A percentile compares a stretch with the other conserved stretches of the same genome.
Conservation (phyloP, 2,113 vertebrate species). For the Apodemus sylvaticus region DNA sequence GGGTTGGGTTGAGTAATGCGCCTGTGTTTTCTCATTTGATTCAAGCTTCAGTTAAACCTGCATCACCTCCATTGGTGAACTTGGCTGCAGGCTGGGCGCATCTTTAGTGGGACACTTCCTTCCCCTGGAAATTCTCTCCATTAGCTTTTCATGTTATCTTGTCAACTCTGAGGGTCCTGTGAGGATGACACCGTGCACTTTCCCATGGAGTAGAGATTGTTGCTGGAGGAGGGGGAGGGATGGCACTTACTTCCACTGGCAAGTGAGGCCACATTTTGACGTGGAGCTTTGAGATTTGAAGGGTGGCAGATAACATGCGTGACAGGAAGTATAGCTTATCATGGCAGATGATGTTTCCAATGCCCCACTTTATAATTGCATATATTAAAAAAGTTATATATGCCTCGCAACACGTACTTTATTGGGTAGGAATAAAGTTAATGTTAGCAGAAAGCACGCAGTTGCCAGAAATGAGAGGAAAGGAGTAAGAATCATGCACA, state of each 20-base stretch:
- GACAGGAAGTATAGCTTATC: not conserved
- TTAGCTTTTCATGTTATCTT: not conserved
- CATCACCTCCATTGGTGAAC: conserved; percentile 1
- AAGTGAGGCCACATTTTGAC: conserved; percentile 46
- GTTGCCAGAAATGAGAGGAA: not conserved
- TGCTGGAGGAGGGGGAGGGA: not conserved
- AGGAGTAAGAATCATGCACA: not conserved
- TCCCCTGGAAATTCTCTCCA: not conserved
- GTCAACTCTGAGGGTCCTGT: not conserved
- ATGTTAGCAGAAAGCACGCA: not conserved
- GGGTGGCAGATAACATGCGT: not conserved
- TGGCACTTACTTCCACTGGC: conserved; percentile 36
- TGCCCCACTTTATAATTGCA: not conserved
- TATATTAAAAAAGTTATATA: not conserved
- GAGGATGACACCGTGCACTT: not conserved
- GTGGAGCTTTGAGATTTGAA: conserved; percentile 40
- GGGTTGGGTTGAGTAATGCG: conserved; percentile 32
- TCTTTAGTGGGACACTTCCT: not conserved
- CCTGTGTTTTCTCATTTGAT: conserved; percentile 55
- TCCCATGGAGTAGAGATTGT: not conserved
- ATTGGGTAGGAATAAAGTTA: not conserved
- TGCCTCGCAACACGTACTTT: not conserved
- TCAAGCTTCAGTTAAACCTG: not conserved
- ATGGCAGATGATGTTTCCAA: not conserved
- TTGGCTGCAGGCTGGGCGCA: not conserved